Conservation (phyloP, 2,888 invertebrate species). For the Limnephilus auricula region DNA sequence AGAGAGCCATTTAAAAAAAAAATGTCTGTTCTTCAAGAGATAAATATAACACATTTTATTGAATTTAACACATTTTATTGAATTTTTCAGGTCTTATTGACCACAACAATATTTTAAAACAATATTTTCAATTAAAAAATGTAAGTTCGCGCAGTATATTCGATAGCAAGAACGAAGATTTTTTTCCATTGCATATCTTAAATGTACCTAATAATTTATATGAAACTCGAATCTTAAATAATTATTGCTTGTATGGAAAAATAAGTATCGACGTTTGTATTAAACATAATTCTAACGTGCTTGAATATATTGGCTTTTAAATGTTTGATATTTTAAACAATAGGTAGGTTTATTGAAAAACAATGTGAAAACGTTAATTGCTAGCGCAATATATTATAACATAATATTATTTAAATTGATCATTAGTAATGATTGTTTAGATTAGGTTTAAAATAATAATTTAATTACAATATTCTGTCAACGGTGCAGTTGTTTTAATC, state of each 20-base stretch:
- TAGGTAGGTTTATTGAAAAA: conserved; percentile 11
- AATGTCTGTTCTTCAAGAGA: too few relatives aligned
- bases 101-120: background rate
- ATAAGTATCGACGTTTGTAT: conserved; percentile 14
- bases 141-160: conserved; percentile 5
- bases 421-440: background rate
- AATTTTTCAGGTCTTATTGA: background rate
- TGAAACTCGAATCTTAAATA: conserved; percentile 7
- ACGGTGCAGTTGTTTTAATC: conserved; percentile 28
- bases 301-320: conserved; percentile 26
- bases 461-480: conserved; percentile 27
- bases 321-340: background rate
- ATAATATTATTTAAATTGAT: conserved; percentile 3
- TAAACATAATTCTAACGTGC: background rate
- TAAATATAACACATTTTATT: too few relatives aligned
- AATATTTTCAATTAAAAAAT: conserved; percentile 3
- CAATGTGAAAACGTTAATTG: background rate
- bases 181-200: conserved; percentile 42
- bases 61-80: too few relatives aligned
- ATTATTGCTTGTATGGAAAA: conserved; percentile 23
- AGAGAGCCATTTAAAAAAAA: too few relatives aligned
- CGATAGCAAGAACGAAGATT: conserved; percentile 16
- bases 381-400: conserved; percentile 3
- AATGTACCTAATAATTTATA: conserved; percentile 40
- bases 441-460: background rate